Conservation (phyloP, 1,140 invertebrate genomes). For the Geopemphigus sp. region DNA sequence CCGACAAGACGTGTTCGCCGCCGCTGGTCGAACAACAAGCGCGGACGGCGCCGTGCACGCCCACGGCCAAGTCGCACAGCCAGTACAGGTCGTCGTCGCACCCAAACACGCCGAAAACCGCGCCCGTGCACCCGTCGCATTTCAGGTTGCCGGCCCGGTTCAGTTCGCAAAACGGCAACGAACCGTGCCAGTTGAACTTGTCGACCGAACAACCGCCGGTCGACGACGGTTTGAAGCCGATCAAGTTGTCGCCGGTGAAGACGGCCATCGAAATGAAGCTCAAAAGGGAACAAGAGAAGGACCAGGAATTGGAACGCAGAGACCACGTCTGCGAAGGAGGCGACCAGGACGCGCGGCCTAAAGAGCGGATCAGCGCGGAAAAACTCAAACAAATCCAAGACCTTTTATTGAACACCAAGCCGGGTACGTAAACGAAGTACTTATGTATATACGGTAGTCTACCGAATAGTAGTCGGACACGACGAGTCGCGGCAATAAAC, state of each 20-base stretch:
- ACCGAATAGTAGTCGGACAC: no score
- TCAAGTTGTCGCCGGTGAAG: slow-evolving; percentile 41
- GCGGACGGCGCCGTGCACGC: slow-evolving; percentile 39
- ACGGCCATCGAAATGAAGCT: slow-evolving; percentile 48
- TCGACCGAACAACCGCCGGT: slow-evolving; percentile 6
- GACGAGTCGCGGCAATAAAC: no score
- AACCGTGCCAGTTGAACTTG: slow-evolving; percentile 25
- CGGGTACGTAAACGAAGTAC: background rate
- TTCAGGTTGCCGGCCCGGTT: slow-evolving; percentile 23
- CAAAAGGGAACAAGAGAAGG: slow-evolving; percentile 41
- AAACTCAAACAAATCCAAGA: slow-evolving; percentile 69
- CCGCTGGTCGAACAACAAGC: slow-evolving; percentile 42
- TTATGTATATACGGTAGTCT: background rate
- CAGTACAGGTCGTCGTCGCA: slow-evolving; percentile 45
- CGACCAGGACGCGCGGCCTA: slow-evolving; percentile 35
- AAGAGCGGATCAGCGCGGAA: slow-evolving; percentile 55
- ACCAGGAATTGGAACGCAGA: slow-evolving; percentile 48
- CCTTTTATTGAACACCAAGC: slow-evolving; percentile 56
- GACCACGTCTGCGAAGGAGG: slow-evolving; percentile 51
- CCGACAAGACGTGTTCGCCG: slow-evolving; percentile 38
- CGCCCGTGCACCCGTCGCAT: slow-evolving; percentile 29
- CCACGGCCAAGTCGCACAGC: slow-evolving; percentile 31
- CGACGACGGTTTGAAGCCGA: slow-evolving; percentile 24
- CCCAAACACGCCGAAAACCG: slow-evolving; percentile 38
- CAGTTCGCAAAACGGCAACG: slow-evolving; percentile 38